Evolutionary conservation across 1,140 invertebrate species (phyloP).

Genomic region (Meteorus sp.): DNA sequence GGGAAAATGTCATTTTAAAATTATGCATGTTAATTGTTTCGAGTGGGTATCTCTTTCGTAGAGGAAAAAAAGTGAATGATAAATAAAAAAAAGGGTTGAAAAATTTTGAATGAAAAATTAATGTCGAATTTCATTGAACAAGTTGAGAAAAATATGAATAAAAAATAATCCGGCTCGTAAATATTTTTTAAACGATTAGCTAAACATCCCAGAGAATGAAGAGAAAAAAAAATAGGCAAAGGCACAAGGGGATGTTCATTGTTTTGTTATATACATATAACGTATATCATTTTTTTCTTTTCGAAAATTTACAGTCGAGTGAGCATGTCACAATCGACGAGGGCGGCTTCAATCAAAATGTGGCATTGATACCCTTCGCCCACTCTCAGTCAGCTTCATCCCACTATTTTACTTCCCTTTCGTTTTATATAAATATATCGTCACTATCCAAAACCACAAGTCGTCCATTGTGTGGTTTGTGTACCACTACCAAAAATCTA

Average conservation of each 20-base stretch:
- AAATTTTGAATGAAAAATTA: background rate
- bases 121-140: too few relatives aligned
- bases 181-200: too few relatives aligned
- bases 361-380: slow-evolving; percentile 51
- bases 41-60: too few relatives aligned
- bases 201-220: too few relatives aligned
- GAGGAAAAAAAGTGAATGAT: slow-evolving; percentile 16
- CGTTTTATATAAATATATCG: slow-evolving; percentile 29
- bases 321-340: slow-evolving; percentile 54
- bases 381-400: slow-evolving; percentile 30
- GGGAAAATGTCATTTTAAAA: slow-evolving; percentile 54
- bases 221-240: too few relatives aligned
- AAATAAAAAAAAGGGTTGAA: slow-evolving; percentile 12
- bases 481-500: too few relatives aligned
- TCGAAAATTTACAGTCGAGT: slow-evolving; percentile 51
- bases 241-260: slow-evolving; percentile 19
- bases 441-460: too few relatives aligned
- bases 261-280: too few relatives aligned
- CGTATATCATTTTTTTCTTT: slow-evolving; percentile 32
- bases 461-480: too few relatives aligned
- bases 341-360: slow-evolving; percentile 54
- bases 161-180: too few relatives aligned
- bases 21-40: slow-evolving; percentile 61
- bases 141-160: too few relatives aligned
- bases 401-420: slow-evolving; percentile 49